Evolutionary conservation across 2,888 invertebrate species (phyloP).

Genomic region (Perizoma affinitatum): DNA sequence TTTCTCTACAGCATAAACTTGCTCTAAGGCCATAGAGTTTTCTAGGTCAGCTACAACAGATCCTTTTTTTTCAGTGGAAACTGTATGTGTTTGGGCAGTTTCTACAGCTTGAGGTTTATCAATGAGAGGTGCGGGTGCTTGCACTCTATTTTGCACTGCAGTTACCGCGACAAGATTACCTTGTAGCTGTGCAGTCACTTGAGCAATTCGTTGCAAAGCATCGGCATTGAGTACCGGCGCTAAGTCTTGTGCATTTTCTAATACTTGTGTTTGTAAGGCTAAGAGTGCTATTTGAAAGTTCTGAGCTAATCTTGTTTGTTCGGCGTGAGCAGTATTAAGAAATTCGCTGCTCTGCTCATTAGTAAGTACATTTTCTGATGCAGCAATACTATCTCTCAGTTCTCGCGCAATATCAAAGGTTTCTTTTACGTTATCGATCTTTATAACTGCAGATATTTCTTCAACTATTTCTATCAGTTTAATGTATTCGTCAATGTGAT

Average conservation of each 20-base stretch:
- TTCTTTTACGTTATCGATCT: conserved; percentile 58
- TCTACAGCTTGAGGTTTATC: conserved; percentile 24
- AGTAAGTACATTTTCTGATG: conserved; percentile 35
- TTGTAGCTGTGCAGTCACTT: conserved; percentile 58
- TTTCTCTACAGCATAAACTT: conserved; percentile 21
- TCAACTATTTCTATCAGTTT: conserved; percentile 67
- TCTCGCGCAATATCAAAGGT: conserved; percentile 59
- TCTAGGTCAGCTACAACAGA: conserved; percentile 15
- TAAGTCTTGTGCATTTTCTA: conserved; percentile 55
- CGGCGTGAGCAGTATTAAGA: conserved; percentile 28
- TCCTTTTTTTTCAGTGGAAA: conserved; percentile 15
- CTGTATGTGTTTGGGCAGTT: background rate
- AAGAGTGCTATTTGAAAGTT: conserved; percentile 58
- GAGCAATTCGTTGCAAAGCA: conserved; percentile 52
- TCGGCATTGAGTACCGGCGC: conserved; percentile 46
- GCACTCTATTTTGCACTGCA: conserved; percentile 45
- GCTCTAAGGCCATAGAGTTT: conserved; percentile 30
- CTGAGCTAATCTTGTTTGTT: conserved; percentile 51
- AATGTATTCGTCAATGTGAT: conserved; percentile 66
- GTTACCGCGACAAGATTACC: conserved; percentile 57
- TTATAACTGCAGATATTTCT: conserved; percentile 60
- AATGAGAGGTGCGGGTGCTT: conserved; percentile 39
- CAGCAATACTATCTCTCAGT: conserved; percentile 52
- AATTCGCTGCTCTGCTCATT: conserved; percentile 29
- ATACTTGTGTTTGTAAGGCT: conserved; percentile 54